Base-by-base conservation (phyloP, 2,113 vertebrate genomes). In the Dryoscopus gambensis region DNA sequence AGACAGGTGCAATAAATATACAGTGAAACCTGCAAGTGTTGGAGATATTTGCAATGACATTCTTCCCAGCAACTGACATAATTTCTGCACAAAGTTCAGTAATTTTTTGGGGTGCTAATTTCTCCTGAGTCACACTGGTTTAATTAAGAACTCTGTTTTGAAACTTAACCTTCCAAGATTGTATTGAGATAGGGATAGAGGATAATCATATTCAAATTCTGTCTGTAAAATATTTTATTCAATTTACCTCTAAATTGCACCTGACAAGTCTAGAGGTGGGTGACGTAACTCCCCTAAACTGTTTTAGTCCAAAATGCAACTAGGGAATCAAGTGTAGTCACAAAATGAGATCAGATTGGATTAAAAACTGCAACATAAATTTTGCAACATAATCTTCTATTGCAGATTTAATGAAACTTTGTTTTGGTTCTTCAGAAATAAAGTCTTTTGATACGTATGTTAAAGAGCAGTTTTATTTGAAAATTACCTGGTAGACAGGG, bases 211-310 rank as follows among this genome's bases (percentile, higher is more conserved):
- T 93, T 92, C 59, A 86, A 55, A 90, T 68, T 56, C 52, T 87
- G 78, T 81, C 59, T 78, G 23, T 59, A 78, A 82, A 67, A 95
- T 70, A 89, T 59, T 95, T 96, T 42, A 91, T 90, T 83, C 86
- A 84, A 94, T 67, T 90, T 79, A 18, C 59, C 19, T 90, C 87
- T 68, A 74, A 92, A 80, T 92, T 92, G 37, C 30, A 64, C 22
- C 49, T 82, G 67, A 71, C 63, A 63, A 37, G 68, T 86, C 55
- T 84, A 39, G 33, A 77, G 27, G 39, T 74, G 12, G 21, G n/a
- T 90, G 63, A 60, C 24, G 18, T 53, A 87, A 50, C 40, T 93
- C 3, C 33, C 17, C 27, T 68, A 62, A 92, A 92, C 47, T 17
- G 13, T 90, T 90, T 77, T 68, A 77, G 50, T 67, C 39, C 16